A percentile compares a stretch with the other conserved stretches of the same genome.
Conservation (phyloP, 2,113 vertebrate species). For the Propithecus coquereli region DNA sequence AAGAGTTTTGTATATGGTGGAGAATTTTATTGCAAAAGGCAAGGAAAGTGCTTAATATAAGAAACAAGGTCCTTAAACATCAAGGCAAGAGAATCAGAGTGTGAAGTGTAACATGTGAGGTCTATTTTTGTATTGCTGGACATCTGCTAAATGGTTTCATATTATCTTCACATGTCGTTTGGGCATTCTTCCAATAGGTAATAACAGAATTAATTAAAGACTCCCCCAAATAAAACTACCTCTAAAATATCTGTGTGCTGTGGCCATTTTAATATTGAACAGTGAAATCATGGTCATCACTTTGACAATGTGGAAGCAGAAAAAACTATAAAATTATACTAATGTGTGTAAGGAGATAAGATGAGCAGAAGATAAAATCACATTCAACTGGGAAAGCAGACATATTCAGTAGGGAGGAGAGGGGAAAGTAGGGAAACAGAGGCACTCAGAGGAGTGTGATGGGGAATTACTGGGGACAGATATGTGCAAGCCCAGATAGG, state of each 20-base stretch:
- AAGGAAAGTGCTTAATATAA: neutral
- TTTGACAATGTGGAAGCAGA: neutral
- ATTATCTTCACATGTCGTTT: constrained; percentile 46
- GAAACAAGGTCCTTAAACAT: neutral
- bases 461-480: neutral
- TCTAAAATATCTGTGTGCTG: neutral
- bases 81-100: constrained; percentile 18
- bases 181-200: constrained; percentile 41
- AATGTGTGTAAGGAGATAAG: neutral
- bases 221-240: constrained; percentile 32
- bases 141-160: constrained; percentile 51
- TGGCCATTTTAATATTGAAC: neutral
- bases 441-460: neutral
- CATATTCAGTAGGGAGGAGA: neutral
- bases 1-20: neutral
- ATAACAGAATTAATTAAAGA: constrained; percentile 52
- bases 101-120: neutral
- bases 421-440: neutral
- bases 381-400: neutral
- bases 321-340: neutral
- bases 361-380: neutral
- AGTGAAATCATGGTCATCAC: constrained; percentile 7
- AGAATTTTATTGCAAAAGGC: neutral
- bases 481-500: neutral
- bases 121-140: constrained; percentile 45